Base-by-base conservation (phyloP, 2,797 vertebrate species). In the Natrix natrix region DNA sequence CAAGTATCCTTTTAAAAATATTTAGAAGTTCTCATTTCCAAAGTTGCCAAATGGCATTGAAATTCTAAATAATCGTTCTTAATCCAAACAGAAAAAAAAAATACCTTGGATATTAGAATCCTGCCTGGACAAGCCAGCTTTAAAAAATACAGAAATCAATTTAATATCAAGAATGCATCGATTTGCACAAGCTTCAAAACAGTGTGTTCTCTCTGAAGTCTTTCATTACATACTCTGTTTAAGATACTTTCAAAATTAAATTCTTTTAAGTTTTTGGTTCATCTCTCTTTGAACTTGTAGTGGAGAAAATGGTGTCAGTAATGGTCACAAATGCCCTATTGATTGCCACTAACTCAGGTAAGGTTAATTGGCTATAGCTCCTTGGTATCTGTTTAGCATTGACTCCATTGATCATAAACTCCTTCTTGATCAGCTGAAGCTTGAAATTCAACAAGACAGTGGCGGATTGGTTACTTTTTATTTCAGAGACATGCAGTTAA, bases 401-500 rank as follows among this genome's bases (percentile, higher is more conserved):
- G 86, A 92, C 57, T 91, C 54, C 87, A 94, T 74, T 94, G 92
- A 95, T 95, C 91, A 94, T 54, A 93, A 93, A 95, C 78, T 94
- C 10, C 89, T 92, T 91, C 86, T 93, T 94, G 88, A 93, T 92
- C 93, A 95, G n/a, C 55, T 94, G 14, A 94, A 95, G 92, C 86
- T 55, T 87, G 92, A 93, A 88, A 96, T 91, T 92, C 90, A 92
- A 54, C 32, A 63, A 86, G 94, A 92, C 86, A 94, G 93, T 59
- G 8, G 88, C 86, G 95, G 93, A 94, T 93, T 92, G 93, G 56
- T 94, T 90, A 91, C 59, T 13, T 66, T 86, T 94, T 93, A 92
- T 92, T 89, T 94, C 89, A 32, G 26, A 92, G 32, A 12, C 89
- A 95, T 90, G 89, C 13, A 12, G 94, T 94, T 95, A 94, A 91